A percentile compares a stretch with the other conserved stretches of the same genome.
phyloP scores from a whole-genome alignment of 2,888 invertebrate species.

The Rhagonycha lutea region DNA sequence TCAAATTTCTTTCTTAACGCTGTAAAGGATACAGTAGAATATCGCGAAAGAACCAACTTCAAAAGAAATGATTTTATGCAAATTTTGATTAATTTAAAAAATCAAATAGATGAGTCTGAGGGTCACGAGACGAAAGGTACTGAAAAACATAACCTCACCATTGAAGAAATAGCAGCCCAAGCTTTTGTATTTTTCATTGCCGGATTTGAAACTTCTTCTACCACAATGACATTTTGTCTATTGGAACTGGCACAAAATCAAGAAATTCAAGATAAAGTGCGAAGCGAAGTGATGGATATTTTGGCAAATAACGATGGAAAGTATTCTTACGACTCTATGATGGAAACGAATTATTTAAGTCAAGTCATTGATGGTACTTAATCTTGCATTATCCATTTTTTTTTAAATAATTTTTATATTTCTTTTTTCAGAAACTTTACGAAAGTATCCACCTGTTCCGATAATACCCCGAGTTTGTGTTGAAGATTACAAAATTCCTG shows the following conservation, averaged over 20 bases:
- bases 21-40: slow-evolving; percentile 54
- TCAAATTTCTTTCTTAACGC: slow-evolving; percentile 54
- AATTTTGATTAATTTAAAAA: slow-evolving; percentile 55
- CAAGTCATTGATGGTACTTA: slow-evolving; percentile 52
- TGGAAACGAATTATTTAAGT: slow-evolving; percentile 57
- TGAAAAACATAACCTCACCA: background rate
- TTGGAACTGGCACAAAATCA: slow-evolving; percentile 57
- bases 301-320: slow-evolving; percentile 49
- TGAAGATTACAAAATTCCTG: slow-evolving; percentile 40
- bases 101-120: background rate
- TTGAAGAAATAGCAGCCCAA: slow-evolving; percentile 36
- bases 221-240: slow-evolving; percentile 54
- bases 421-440: slow-evolving; percentile 39
- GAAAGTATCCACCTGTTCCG: slow-evolving; percentile 44
- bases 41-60: slow-evolving; percentile 54
- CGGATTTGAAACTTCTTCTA: slow-evolving; percentile 51
- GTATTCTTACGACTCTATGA: slow-evolving; percentile 55
- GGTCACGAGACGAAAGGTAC: background rate
- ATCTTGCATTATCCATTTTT: too few relatives aligned
- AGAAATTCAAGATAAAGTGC: slow-evolving; percentile 52
- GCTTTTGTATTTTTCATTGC: slow-evolving; percentile 43
- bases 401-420: background rate
- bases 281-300: slow-evolving; percentile 52
- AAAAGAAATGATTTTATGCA: slow-evolving; percentile 62
- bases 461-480: slow-evolving; percentile 37